Conservation (phyloP, 2,113 vertebrate species). For the Menura novaehollandiae region DNA sequence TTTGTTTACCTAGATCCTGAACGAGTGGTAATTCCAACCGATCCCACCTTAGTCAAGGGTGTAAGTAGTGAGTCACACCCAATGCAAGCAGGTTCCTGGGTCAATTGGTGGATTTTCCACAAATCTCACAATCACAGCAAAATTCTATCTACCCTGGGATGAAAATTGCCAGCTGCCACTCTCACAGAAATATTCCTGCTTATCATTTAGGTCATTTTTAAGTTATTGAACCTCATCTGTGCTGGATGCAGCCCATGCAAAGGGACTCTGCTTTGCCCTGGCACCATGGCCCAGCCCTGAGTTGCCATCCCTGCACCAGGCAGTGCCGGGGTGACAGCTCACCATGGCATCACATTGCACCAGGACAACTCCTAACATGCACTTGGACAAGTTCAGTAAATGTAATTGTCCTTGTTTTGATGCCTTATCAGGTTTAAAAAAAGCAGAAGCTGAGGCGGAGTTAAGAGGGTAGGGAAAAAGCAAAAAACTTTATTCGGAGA, state of each 20-base stretch:
- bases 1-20: background rate
- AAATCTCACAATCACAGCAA: background rate
- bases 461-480: too few relatives aligned
- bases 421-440: too few relatives aligned
- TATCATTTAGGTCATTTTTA: background rate
- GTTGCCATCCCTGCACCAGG: rapidly evolving
- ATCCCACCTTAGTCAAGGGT: rapidly evolving
- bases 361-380: rapidly evolving
- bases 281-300: background rate
- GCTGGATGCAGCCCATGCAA: background rate
- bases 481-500: too few relatives aligned
- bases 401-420: background rate
- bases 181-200: background rate
- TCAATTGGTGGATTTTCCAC: rapidly evolving
- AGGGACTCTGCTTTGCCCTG: background rate
- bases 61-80: background rate
- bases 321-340: too few relatives aligned
- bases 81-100: rapidly evolving
- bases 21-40: background rate
- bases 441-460: too few relatives aligned
- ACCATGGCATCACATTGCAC: rapidly evolving
- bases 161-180: background rate
- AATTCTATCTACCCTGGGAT: background rate
- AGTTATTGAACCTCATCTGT: rapidly evolving
- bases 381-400: background rate